Evolutionary conservation across 2,113 vertebrate genomes (phyloP), one percentile per base, ranked within the genome.

Genomic region (Scomber japonicus): DNA sequence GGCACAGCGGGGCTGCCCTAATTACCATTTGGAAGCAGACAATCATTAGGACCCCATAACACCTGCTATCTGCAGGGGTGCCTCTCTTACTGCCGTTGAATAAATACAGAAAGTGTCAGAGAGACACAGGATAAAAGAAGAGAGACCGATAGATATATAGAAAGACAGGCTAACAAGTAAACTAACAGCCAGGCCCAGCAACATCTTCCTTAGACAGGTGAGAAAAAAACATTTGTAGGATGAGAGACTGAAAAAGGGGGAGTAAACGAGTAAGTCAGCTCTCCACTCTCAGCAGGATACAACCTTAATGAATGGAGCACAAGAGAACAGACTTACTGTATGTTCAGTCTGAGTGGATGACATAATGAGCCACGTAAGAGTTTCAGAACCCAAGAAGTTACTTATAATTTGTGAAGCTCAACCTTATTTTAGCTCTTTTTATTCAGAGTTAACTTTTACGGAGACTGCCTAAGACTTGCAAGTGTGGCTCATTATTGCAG

Each of bases 21-120:
- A 93, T 92, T 91, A 87, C 71, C 83, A 88, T 80, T 91, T 86
- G 78, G 86, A 88, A 69, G 71, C 67, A 89, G 79, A 83, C 75
- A 85, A 81, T 86, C 84, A 82, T 91, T 85, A 88, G 68, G 77
- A 83, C 75, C 82, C 67, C 69, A 72, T 85, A 79, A 78, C 87
- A 86, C 86, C 85, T 88, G 77, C 80, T 78, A 81, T 73, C 83
- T 75, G 71, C 75, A 78, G 88, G 66, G 81, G 75, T 69, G 72
- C 62, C 80, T 54, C 75, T 82, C 71, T 67, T 59, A 50, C 83
- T 61, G 78, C 60, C 72, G 40, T 50, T 24, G 74, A 81, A 84
- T 67, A 73, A 69, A 80, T 24, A 80, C 31, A 60, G 71, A 82
- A 54, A 71, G 27, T 73, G 24, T 50, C 5, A 11, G 48, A 68